Evolutionary conservation across 1,140 invertebrate genomes (phyloP).

Genomic region (Drosophila lowei): DNA sequence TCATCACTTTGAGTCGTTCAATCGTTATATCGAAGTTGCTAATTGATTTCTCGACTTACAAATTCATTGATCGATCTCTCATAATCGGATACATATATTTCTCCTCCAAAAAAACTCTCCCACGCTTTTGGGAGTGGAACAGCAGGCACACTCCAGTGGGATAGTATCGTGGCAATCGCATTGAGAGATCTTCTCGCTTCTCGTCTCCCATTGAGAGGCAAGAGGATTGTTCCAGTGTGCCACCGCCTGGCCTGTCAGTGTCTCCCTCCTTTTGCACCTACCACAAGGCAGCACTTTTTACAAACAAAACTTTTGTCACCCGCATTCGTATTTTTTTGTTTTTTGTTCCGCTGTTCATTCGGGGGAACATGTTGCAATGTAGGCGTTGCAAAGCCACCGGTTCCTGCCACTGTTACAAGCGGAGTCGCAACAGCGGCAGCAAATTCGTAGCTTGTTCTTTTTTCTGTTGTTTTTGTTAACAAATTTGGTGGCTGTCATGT

Average conservation of each 20-base stretch:
- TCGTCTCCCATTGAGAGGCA: constrained; percentile 27
- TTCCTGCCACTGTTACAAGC: constrained; percentile 44
- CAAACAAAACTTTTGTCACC: constrained; percentile 54
- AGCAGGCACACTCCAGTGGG: constrained; percentile 13
- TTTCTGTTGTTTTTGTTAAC: constrained; percentile 46
- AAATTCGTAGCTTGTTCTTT: constrained; percentile 42
- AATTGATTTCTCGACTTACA: no score
- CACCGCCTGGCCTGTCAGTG: constrained; percentile 11
- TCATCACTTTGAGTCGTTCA: no score
- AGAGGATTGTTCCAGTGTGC: constrained; percentile 31
- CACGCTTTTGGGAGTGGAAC: constrained; percentile 23
- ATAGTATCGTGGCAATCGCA: constrained; percentile 26
- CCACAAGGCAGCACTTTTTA: constrained; percentile 36
- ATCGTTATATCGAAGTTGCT: no score
- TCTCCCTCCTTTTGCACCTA: constrained; percentile 9
- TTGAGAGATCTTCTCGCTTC: no score
- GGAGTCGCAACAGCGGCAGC: constrained; percentile 36
- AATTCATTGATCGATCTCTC: no score
- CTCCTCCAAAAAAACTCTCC: constrained; percentile 11
- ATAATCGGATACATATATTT: no score
- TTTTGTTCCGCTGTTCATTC: constrained; percentile 11
- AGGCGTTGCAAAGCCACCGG: constrained; percentile 49
- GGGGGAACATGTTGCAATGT: constrained; percentile 37
- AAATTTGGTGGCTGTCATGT: constrained; percentile 54
- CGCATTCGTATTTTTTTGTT: constrained; percentile 39